phyloP scores from a whole-genome alignment of 1,140 invertebrate species.

The Drosophila murphyi region DNA sequence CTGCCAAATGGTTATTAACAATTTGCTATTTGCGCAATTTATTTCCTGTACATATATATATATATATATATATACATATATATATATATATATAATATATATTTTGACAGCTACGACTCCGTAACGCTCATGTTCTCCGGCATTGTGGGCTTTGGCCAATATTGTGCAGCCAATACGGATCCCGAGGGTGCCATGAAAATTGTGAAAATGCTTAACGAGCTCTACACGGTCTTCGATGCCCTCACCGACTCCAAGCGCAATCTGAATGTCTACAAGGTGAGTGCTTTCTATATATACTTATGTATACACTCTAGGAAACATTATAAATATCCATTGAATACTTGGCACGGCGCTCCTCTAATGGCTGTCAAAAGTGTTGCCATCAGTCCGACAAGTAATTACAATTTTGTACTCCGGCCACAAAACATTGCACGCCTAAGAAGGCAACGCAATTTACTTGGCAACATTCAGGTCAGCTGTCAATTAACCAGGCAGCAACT shows the following conservation, averaged over 20 bases:
- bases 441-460: conserved; percentile 28
- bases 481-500: conserved; percentile 29
- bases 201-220: conserved; percentile 94
- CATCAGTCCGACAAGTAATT: conserved; percentile 60
- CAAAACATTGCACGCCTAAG: conserved; percentile 29
- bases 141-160: conserved; percentile 95
- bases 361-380: conserved; percentile 32
- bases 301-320: not conserved
- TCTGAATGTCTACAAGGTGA: conserved; percentile 97
- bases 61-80: conserved; percentile 29
- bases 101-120: conserved; percentile 89
- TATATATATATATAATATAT: conserved; percentile 25
- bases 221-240: conserved; percentile 96
- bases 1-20: conserved; percentile 25
- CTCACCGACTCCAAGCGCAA: conserved; percentile 96
- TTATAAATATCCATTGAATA: conserved; percentile 9
- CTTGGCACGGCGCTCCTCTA: conserved; percentile 5
- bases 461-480: conserved; percentile 49
- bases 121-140: conserved; percentile 97
- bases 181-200: conserved; percentile 96
- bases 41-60: conserved; percentile 57
- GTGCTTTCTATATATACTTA: conserved; percentile 21
- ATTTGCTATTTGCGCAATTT: conserved; percentile 60
- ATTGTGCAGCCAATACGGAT: conserved; percentile 94
- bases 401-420: conserved; percentile 42